A percentile compares a stretch with the other conserved stretches of the same genome.
Conservation (phyloP, 2,797 vertebrate species). For the Pelodytes ibericus region DNA sequence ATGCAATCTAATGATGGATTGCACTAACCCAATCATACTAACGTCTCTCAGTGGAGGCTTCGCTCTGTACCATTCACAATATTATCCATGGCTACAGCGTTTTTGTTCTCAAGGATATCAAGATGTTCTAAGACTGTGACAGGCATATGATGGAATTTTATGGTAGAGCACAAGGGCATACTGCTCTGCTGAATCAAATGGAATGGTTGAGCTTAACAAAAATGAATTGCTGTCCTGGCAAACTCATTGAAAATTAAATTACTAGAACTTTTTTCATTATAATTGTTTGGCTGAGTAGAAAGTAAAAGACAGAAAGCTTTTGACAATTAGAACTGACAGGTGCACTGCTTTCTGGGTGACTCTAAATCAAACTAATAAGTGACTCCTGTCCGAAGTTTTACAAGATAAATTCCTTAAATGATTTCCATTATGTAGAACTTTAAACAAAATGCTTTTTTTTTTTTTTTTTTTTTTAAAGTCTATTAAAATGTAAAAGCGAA, state of each 20-base stretch:
- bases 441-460: constrained; percentile 45
- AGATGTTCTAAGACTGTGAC: constrained; percentile 66
- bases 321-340: constrained; percentile 68
- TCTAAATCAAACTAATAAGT: constrained; percentile 64
- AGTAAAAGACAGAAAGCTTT: constrained; percentile 64
- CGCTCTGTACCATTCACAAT: constrained; percentile 53
- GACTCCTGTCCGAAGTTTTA: constrained; percentile 58
- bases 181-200: constrained; percentile 62
- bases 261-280: constrained; percentile 71
- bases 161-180: constrained; percentile 60
- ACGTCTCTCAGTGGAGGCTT: constrained; percentile 65
- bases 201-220: constrained; percentile 65
- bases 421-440: constrained; percentile 61
- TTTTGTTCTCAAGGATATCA: constrained; percentile 68
- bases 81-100: constrained; percentile 57
- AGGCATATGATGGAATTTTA: constrained; percentile 66
- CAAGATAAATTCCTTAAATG: constrained; percentile 64
- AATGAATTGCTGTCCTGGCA: constrained; percentile 74
- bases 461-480: constrained; percentile 21
- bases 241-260: constrained; percentile 68
- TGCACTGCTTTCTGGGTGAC: constrained; percentile 59
- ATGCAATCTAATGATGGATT: constrained; percentile 65
- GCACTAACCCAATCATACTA: constrained; percentile 58
- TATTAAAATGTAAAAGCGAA: constrained; percentile 14
- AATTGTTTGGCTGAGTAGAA: constrained; percentile 68